phyloP scores from a whole-genome alignment of 2,797 vertebrate genomes.

The Harpagifer antarcticus region DNA sequence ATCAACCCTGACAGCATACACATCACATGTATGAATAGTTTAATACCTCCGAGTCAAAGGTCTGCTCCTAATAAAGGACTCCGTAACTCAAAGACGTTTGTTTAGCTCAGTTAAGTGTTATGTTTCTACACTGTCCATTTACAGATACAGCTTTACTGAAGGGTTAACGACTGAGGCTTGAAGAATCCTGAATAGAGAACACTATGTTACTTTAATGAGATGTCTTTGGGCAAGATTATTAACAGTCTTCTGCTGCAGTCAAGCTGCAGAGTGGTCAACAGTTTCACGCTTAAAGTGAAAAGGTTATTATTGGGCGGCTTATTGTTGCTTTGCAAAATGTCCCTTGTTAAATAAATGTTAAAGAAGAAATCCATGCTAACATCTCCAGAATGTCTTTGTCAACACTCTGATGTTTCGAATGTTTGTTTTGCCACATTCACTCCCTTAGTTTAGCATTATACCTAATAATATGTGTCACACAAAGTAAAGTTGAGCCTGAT shows the following conservation, averaged over 20 bases:
- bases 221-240: slow-evolving; percentile 45
- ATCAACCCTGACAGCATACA: slow-evolving; percentile 5
- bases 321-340: slow-evolving; percentile 46
- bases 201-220: slow-evolving; percentile 26
- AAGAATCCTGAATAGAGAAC: slow-evolving; percentile 29
- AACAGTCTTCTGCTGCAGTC: slow-evolving; percentile 36
- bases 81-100: background rate
- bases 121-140: slow-evolving; percentile 7
- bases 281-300: slow-evolving; percentile 27
- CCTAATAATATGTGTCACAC: background rate
- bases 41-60: slow-evolving; percentile 6
- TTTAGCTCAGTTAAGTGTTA: slow-evolving; percentile 5
- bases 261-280: slow-evolving; percentile 49
- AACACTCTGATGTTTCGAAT: background rate
- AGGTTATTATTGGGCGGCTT: slow-evolving; percentile 54
- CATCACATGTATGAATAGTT: background rate
- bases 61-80: slow-evolving; percentile 14
- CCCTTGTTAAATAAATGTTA: slow-evolving; percentile 24
- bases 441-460: background rate
- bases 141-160: slow-evolving; percentile 6
- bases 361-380: slow-evolving; percentile 1
- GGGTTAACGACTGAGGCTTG: slow-evolving; percentile 4
- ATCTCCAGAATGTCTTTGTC: background rate
- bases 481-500: background rate
- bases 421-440: background rate